Conservation (phyloP, 2,113 vertebrate genomes). For the Solea solea region DNA sequence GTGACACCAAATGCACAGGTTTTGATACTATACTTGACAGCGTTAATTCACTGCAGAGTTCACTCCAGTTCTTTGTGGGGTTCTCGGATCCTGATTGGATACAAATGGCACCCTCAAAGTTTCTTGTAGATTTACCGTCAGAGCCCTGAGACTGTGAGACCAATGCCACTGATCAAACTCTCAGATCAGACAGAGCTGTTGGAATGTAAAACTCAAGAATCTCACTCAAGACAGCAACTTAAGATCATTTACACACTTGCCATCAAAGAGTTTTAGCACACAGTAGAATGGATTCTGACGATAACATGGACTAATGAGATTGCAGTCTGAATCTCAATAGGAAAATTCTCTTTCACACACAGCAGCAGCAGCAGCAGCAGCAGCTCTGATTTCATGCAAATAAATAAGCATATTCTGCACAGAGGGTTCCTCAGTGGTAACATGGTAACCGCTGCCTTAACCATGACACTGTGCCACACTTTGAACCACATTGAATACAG, state of each 20-base stretch:
- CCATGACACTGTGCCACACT: background rate
- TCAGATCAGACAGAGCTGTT: no score
- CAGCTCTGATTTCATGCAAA: conserved; percentile 5
- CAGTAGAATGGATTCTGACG: background rate
- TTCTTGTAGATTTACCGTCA: no score
- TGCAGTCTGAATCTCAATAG: background rate
- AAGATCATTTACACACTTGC: background rate
- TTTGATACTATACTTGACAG: no score
- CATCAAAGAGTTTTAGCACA: background rate
- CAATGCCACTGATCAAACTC: no score
- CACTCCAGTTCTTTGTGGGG: no score
- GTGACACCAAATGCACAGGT: no score
- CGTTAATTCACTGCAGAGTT: no score
- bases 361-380: background rate
- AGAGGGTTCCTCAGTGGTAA: background rate
- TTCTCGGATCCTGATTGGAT: no score
- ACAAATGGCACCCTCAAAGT: no score
- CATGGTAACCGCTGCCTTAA: background rate
- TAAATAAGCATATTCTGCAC: conserved; percentile 7
- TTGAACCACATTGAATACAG: background rate
- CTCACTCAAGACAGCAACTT: no score
- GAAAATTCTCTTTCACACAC: background rate
- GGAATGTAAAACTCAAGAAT: no score
- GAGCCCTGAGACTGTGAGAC: no score
- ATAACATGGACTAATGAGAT: conserved; percentile 2